Conservation (phyloP, 2,888 invertebrate species). For the Tetanocera ferruginea region DNA sequence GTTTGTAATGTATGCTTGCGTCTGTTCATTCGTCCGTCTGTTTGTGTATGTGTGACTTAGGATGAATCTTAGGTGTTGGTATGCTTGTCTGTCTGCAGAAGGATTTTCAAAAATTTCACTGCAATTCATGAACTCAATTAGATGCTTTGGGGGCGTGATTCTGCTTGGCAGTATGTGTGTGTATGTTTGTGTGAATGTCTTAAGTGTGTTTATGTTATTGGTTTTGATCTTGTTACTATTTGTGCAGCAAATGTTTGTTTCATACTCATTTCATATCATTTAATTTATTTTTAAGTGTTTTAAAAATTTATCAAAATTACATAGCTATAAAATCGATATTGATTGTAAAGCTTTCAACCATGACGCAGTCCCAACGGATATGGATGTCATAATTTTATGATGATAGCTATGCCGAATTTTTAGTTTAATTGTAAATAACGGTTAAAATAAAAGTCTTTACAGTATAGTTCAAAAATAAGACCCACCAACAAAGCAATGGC, state of each 20-base stretch:
- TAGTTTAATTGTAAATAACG: too few species aligned
- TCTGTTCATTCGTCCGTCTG: neutral
- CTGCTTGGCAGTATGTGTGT: neutral
- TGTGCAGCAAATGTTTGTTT: neutral
- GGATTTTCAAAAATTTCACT: conserved; percentile 5
- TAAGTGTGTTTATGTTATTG: neutral
- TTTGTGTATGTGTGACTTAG: neutral
- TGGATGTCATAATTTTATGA: too few species aligned
- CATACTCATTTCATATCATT: neutral
- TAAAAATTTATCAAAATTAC: too few species aligned
- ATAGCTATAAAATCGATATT: too few species aligned
- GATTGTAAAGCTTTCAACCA: too few species aligned
- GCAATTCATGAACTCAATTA: conserved; percentile 7
- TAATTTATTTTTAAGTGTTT: too few species aligned
- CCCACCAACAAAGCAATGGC: too few species aligned
- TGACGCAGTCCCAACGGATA: too few species aligned
- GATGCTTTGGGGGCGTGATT: neutral
- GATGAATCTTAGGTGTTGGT: neutral
- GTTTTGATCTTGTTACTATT: neutral
- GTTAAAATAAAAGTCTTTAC: too few species aligned
- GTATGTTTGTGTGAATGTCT: neutral
- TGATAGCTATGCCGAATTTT: too few species aligned
- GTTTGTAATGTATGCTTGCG: neutral
- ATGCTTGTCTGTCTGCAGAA: neutral
- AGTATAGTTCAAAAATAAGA: too few species aligned